Percentiles rank a stretch among this genome's conserved stretches.
Conservation (phyloP, 2,797 vertebrate genomes). For the Thripadectes ignobilis region DNA sequence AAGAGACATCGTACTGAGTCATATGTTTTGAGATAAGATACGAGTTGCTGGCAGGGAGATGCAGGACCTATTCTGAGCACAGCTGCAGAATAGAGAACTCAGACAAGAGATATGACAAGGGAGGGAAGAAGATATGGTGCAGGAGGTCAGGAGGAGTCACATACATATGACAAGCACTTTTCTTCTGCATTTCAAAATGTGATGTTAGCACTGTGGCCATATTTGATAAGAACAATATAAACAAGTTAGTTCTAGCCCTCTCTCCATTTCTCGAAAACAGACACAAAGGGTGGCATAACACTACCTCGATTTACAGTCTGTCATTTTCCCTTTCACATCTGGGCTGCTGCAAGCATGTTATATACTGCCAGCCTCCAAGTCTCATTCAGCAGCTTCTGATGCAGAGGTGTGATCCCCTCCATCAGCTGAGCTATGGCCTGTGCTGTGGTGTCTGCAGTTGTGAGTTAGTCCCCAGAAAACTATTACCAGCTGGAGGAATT, state of each 20-base stretch:
- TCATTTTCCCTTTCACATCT: not conserved
- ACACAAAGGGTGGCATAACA: not conserved
- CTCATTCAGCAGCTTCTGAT: not conserved
- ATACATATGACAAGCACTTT: not conserved
- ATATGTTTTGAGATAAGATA: constrained; percentile 16
- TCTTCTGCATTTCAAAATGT: not conserved
- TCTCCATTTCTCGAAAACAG: not conserved
- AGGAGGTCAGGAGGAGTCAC: not conserved
- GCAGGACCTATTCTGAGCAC: not conserved
- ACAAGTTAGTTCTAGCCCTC: not conserved
- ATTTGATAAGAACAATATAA: not conserved
- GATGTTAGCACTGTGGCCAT: not conserved
- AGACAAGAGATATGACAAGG: not conserved
- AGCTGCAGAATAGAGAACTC: not conserved
- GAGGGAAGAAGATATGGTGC: not conserved
- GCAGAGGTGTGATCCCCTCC: not conserved
- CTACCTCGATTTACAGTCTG: not conserved
- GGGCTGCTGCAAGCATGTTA: not conserved
- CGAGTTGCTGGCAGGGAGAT: not conserved
- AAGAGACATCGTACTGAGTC: not conserved
- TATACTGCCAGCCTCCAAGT: not conserved
- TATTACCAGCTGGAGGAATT: not conserved
- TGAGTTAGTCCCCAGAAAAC: not conserved
- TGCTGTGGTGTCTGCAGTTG: not conserved
- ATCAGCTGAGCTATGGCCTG: not conserved